Percentiles rank a stretch among this genome's conserved stretches.
These are phyloP conservation scores for Troilus luridus DNA, from an alignment of 2,888 invertebrate genomes.

Conservation along the genomic window DNA sequence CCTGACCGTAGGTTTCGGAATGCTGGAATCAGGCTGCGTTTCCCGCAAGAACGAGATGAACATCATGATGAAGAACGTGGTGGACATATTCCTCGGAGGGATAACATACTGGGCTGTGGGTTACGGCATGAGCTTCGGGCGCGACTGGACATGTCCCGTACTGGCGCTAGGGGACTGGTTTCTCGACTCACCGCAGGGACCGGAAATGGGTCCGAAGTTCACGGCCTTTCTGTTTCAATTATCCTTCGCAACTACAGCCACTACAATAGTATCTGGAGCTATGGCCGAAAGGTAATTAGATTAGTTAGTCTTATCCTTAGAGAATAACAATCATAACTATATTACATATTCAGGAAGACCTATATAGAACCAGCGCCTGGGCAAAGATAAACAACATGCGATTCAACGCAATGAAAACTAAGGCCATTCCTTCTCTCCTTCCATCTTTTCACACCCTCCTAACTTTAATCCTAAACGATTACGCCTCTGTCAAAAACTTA, in stretches of 20 bases:
- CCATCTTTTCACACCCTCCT: too few relatives aligned
- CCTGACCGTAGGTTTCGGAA: conserved; percentile 83
- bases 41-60: conserved; percentile 95
- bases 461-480: too few relatives aligned
- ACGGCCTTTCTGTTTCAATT: conserved; percentile 92
- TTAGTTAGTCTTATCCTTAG: too few relatives aligned
- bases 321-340: too few relatives aligned
- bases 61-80: conserved; percentile 97
- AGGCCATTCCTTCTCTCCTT: too few relatives aligned
- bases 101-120: conserved; percentile 96
- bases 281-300: conserved; percentile 88
- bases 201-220: conserved; percentile 87
- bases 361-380: too few relatives aligned
- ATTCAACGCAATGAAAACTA: too few relatives aligned
- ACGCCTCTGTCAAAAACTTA: too few relatives aligned
- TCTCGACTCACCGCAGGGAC: conserved; percentile 80
- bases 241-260: conserved; percentile 91
- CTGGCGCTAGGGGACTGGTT: conserved; percentile 89
- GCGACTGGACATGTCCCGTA: conserved; percentile 79
- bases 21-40: conserved; percentile 94
- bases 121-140: conserved; percentile 91
- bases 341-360: too few relatives aligned
- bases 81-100: conserved; percentile 93
- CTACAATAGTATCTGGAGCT: conserved; percentile 93
- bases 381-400: too few relatives aligned